These are phyloP conservation scores for Scaptomyza hsui DNA, from an alignment of 1,140 invertebrate genomes.

Conservation along the genomic window DNA sequence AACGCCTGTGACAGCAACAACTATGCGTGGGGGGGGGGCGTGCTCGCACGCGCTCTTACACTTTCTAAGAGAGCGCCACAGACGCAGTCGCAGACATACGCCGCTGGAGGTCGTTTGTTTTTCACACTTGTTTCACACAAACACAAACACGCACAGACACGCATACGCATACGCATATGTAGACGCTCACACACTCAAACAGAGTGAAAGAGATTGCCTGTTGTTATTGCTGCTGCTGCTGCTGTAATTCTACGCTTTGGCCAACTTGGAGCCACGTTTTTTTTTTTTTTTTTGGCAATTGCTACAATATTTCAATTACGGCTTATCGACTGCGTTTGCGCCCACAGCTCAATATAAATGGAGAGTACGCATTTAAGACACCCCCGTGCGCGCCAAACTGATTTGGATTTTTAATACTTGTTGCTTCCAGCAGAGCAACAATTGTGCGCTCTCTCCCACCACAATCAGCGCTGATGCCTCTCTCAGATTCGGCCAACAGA, in stretches of 20 bases:
- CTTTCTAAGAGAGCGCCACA: slow-evolving; percentile 60
- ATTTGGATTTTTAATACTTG: slow-evolving; percentile 53
- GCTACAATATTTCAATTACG: slow-evolving; percentile 61
- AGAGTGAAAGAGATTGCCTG: slow-evolving; percentile 24
- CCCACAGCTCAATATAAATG: slow-evolving; percentile 33
- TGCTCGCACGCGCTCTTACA: slow-evolving; percentile 53
- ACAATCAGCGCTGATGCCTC: slow-evolving; percentile 2
- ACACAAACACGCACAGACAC: slow-evolving; percentile 14
- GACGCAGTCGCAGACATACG: slow-evolving; percentile 49
- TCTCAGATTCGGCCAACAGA: slow-evolving; percentile 24
- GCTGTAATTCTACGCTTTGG: slow-evolving; percentile 52
- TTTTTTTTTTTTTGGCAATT: slow-evolving; percentile 50
- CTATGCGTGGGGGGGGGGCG: slow-evolving; percentile 70
- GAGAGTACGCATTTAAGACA: slow-evolving; percentile 11
- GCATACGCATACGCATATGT: slow-evolving; percentile 20
- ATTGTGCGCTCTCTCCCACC: slow-evolving; percentile 40
- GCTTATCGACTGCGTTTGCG: slow-evolving; percentile 57
- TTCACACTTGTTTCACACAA: slow-evolving; percentile 72
- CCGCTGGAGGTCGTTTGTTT: slow-evolving; percentile 75
- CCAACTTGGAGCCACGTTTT: slow-evolving; percentile 69
- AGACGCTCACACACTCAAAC: slow-evolving; percentile 13
- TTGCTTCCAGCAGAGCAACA: slow-evolving; percentile 68
- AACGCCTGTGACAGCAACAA: slow-evolving; percentile 47
- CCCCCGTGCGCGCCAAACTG: not conserved
- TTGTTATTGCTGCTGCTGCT: slow-evolving; percentile 9